Conservation (phyloP, 2,797 vertebrate genomes). For the Nyctibius grandis region DNA sequence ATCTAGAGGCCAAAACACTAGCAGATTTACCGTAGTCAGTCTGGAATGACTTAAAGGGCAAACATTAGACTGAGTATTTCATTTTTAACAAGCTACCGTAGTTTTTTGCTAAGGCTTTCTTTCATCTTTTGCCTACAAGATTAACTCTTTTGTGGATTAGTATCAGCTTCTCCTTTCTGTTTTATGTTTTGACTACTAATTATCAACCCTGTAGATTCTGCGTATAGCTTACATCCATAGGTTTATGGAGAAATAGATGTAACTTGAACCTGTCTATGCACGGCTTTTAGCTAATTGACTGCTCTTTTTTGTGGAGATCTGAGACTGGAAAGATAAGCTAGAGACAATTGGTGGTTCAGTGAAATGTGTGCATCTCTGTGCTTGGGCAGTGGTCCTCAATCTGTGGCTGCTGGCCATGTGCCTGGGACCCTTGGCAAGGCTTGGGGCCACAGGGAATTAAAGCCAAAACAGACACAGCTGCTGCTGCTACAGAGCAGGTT, state of each 20-base stretch:
- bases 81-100: constrained; percentile 3
- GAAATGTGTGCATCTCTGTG: neutral
- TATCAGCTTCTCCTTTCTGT: neutral
- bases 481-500: neutral
- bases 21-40: neutral
- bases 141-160: neutral
- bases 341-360: neutral
- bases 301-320: neutral
- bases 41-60: constrained; percentile 29
- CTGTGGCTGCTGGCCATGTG: neutral
- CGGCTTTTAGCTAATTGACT: neutral
- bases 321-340: neutral
- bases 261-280: neutral
- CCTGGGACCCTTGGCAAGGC: neutral
- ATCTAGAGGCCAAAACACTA: constrained; percentile 33
- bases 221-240: neutral
- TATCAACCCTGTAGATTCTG: neutral
- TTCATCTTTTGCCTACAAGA: neutral
- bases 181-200: neutral
- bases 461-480: neutral
- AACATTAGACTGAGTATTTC: neutral
- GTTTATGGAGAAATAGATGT: neutral
- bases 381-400: neutral
- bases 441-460: neutral
- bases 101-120: neutral